These are phyloP conservation scores for Malaclemys terrapin DNA, from an alignment of 2,113 vertebrate genomes.

Conservation along the genomic window DNA sequence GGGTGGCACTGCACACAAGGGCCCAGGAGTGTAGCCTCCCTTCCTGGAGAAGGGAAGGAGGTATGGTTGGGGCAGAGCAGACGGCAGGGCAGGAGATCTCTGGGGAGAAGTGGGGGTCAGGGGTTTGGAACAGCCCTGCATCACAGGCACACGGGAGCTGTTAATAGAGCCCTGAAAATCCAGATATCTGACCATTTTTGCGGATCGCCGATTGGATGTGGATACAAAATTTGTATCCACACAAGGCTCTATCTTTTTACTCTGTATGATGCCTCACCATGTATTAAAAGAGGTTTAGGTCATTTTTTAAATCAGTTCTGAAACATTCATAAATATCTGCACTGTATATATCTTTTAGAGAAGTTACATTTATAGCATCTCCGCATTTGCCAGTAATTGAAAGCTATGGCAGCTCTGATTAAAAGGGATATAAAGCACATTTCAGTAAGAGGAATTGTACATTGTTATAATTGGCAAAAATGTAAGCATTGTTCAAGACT, in stretches of 20 bases:
- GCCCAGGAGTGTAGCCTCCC: no score
- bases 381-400: background rate
- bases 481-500: background rate
- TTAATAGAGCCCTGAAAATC: no score
- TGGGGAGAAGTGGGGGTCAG: no score
- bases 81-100: no score
- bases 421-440: background rate
- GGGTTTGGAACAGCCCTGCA: no score
- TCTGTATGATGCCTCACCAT: background rate
- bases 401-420: background rate
- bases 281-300: background rate
- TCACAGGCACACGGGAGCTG: no score
- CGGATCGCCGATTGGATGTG: no score
- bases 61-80: no score
- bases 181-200: no score
- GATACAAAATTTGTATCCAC: no score
- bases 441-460: background rate
- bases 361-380: background rate
- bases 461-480: background rate
- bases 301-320: background rate
- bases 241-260: background rate
- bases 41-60: no score
- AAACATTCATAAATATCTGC: background rate
- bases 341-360: background rate
- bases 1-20: no score